A percentile compares a stretch with the other conserved stretches of the same genome.
phyloP scores from a whole-genome alignment of 2,113 vertebrate species.

The Cromileptes altivelis region DNA sequence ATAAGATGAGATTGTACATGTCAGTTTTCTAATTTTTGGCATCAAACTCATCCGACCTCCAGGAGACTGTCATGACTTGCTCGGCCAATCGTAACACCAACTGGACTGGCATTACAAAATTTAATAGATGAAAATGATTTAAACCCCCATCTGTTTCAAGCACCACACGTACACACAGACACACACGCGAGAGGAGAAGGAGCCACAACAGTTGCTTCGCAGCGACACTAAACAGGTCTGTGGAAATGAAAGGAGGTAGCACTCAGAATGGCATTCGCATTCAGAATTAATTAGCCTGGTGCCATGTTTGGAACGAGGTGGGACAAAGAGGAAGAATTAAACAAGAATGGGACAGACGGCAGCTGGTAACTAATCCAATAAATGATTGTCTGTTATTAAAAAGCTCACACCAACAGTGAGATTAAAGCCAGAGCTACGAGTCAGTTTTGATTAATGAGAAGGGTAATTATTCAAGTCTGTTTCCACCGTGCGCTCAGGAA shows the following conservation, averaged over 20 bases:
- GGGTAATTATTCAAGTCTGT: slow-evolving; percentile 58
- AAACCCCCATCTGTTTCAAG: slow-evolving; percentile 11
- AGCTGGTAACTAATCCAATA: slow-evolving; percentile 70
- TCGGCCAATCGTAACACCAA: slow-evolving; percentile 1
- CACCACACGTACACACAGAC: not conserved
- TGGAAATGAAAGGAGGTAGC: slow-evolving; percentile 26
- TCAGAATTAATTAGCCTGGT: slow-evolving; percentile 49
- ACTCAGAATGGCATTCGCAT: not conserved
- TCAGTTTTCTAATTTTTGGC: slow-evolving; percentile 3
- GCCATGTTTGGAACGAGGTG: slow-evolving; percentile 36
- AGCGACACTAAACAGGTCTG: not conserved
- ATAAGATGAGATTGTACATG: slow-evolving; percentile 1
- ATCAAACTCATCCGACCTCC: slow-evolving; percentile 25
- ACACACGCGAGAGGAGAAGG: not conserved
- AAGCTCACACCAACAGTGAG: slow-evolving; percentile 53
- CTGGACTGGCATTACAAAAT: not conserved
- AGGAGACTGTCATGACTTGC: not conserved
- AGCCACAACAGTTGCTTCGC: not conserved
- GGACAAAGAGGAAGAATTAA: slow-evolving; percentile 51
- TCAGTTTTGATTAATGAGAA: slow-evolving; percentile 64
- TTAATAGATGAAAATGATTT: not conserved
- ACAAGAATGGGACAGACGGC: slow-evolving; percentile 49
- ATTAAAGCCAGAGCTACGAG: slow-evolving; percentile 51
- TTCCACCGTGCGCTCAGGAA: not conserved
- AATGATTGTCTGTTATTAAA: slow-evolving; percentile 66